These are phyloP conservation scores for Oxycera nigricornis DNA, from an alignment of 2,888 invertebrate genomes.

Conservation along the genomic window DNA sequence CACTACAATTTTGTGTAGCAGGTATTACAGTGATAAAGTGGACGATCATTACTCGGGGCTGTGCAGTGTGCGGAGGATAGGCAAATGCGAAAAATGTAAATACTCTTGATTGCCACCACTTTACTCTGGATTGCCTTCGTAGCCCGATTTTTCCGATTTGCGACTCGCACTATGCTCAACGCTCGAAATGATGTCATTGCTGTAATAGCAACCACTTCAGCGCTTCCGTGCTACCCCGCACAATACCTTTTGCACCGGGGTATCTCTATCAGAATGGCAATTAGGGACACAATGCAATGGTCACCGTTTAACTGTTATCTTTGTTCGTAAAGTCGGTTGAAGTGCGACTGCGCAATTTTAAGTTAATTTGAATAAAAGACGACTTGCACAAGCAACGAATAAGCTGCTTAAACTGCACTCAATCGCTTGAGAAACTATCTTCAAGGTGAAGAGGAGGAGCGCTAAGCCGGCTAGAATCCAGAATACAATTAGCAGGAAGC, in stretches of 20 bases:
- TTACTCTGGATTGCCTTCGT: neutral
- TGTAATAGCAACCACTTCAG: neutral
- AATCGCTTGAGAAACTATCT: neutral
- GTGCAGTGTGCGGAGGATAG: neutral
- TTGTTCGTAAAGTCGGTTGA: neutral
- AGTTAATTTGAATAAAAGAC: neutral
- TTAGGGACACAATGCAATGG: neutral
- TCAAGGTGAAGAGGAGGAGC: neutral
- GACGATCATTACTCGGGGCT: neutral
- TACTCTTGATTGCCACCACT: neutral
- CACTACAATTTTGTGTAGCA: neutral
- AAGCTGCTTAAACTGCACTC: neutral
- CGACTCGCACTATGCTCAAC: neutral
- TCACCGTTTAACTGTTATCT: neutral
- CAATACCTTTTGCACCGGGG: neutral
- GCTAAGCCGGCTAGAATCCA: neutral
- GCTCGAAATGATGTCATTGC: neutral
- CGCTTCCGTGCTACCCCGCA: neutral
- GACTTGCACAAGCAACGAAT: neutral
- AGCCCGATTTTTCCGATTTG: neutral
- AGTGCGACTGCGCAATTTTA: conserved; percentile 1
- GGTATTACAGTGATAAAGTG: neutral
- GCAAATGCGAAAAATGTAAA: conserved; percentile 13
- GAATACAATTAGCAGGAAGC: neutral
- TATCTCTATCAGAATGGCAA: neutral